Evolutionary conservation across 2,113 vertebrate species (phyloP).

Genomic region (Istiophorus platypterus): DNA sequence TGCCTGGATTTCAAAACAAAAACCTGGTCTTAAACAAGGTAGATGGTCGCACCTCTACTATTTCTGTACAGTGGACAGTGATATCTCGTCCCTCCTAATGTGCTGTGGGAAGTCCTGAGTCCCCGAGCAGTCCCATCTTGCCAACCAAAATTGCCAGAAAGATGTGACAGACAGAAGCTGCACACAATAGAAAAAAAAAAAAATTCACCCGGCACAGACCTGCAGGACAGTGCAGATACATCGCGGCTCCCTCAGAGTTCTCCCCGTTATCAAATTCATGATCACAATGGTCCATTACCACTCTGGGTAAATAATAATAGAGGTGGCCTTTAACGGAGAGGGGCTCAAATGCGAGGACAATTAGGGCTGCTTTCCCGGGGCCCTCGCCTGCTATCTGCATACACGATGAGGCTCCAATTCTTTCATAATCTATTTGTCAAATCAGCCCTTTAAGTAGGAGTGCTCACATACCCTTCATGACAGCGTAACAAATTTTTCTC

Average conservation of each 20-base stretch:
- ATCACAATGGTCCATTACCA: constrained; percentile 51
- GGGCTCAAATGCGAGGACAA: constrained; percentile 52
- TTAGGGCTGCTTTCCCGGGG: constrained; percentile 35
- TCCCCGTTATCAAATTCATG: constrained; percentile 41
- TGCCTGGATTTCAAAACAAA: constrained; percentile 23
- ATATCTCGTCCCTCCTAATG: constrained; percentile 40
- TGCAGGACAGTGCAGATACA: constrained; percentile 40
- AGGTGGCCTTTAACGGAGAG: constrained; percentile 46
- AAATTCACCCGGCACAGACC: constrained; percentile 15
- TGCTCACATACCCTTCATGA: constrained; percentile 41
- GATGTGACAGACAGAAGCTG: constrained; percentile 36
- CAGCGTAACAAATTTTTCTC: constrained; percentile 62
- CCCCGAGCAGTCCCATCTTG: constrained; percentile 13
- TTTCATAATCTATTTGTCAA: constrained; percentile 70
- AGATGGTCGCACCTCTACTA: constrained; percentile 20
- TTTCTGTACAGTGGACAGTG: constrained; percentile 8
- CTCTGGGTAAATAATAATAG: constrained; percentile 61
- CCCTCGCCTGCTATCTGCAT: constrained; percentile 45
- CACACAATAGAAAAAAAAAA: constrained; percentile 17
- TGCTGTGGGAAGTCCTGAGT: constrained; percentile 33
- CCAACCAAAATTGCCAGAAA: constrained; percentile 35
- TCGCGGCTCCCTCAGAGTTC: constrained; percentile 37
- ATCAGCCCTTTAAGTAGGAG: constrained; percentile 62
- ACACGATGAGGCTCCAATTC: constrained; percentile 61
- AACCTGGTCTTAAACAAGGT: background rate